A percentile compares a stretch with the other conserved stretches of the same genome.
phyloP scores from a whole-genome alignment of 2,888 invertebrate species.

The Zygothrica quintamaculata region DNA sequence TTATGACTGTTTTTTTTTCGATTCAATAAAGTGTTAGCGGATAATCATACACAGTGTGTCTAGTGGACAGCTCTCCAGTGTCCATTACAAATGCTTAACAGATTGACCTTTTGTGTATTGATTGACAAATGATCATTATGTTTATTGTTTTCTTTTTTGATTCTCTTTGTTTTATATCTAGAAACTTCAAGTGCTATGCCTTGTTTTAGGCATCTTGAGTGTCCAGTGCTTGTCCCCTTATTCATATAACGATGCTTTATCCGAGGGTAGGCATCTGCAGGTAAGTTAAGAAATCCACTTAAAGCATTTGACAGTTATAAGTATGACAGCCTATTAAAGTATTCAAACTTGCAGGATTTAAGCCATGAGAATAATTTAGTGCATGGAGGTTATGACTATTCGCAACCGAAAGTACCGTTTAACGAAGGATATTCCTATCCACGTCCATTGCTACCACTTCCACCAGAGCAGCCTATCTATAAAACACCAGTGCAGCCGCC shows the following conservation, averaged over 20 bases:
- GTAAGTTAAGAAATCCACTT: too few species aligned
- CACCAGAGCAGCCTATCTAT: constrained; percentile 35
- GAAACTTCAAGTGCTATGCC: constrained; percentile 61
- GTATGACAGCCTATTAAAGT: too few species aligned
- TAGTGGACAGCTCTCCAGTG: constrained; percentile 39
- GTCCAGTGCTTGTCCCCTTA: constrained; percentile 53
- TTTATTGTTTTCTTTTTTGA: constrained; percentile 12
- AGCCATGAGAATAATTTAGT: constrained; percentile 20
- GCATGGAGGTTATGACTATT: constrained; percentile 68
- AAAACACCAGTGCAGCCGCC: constrained; percentile 35
- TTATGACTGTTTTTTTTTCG: constrained; percentile 19
- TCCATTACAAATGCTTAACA: constrained; percentile 34
- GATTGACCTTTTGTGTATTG: constrained; percentile 30
- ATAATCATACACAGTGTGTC: constrained; percentile 48
- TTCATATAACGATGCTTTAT: constrained; percentile 3
- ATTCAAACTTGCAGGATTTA: constrained; percentile 26
- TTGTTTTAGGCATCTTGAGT: constrained; percentile 58
- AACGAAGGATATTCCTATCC: constrained; percentile 74
- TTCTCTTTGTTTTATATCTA: constrained; percentile 45
- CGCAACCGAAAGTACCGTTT: constrained; percentile 64
- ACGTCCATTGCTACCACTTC: constrained; percentile 66
- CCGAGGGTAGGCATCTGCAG: constrained; percentile 26
- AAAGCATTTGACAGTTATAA: not conserved
- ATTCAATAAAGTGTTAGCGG: constrained; percentile 36
- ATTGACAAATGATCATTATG: constrained; percentile 22